Conservation (phyloP, 2,113 vertebrate genomes). For the Tricholaema leucomelas region DNA sequence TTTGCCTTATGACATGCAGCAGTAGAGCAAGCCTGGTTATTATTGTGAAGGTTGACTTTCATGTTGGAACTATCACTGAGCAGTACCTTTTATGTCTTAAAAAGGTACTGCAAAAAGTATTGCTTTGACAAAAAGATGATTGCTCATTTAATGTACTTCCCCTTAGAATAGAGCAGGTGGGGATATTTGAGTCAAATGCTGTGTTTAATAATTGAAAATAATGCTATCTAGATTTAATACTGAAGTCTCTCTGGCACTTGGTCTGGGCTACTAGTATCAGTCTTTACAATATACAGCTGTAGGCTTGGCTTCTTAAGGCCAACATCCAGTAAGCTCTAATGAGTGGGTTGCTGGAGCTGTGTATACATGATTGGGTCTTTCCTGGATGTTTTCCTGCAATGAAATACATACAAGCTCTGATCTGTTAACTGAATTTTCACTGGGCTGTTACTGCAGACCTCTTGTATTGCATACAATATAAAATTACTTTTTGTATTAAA, state of each 20-base stretch:
- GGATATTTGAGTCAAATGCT: neutral
- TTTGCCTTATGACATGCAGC: neutral
- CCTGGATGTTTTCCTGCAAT: neutral
- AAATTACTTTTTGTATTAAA: slow-evolving; percentile 18
- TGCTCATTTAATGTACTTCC: neutral
- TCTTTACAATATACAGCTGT: neutral
- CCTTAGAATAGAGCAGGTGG: neutral
- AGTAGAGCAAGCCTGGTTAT: neutral
- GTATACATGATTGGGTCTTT: neutral
- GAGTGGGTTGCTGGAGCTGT: neutral
- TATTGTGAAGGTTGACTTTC: neutral
- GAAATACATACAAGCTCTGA: neutral
- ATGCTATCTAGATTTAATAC: neutral
- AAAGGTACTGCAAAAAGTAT: neutral
- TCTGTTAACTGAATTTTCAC: neutral
- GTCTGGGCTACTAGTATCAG: neutral
- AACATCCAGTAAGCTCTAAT: neutral
- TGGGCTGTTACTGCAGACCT: neutral
- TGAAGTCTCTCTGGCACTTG: neutral
- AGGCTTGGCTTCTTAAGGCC: neutral
- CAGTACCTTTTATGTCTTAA: neutral
- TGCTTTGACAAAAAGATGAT: neutral
- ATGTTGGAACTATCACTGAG: neutral
- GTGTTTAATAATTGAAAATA: neutral
- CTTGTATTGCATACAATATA: neutral